Evolutionary conservation across 2,113 vertebrate genomes (phyloP), one percentile per base, ranked within the genome.

Genomic region (Xenopus laevis): DNA sequence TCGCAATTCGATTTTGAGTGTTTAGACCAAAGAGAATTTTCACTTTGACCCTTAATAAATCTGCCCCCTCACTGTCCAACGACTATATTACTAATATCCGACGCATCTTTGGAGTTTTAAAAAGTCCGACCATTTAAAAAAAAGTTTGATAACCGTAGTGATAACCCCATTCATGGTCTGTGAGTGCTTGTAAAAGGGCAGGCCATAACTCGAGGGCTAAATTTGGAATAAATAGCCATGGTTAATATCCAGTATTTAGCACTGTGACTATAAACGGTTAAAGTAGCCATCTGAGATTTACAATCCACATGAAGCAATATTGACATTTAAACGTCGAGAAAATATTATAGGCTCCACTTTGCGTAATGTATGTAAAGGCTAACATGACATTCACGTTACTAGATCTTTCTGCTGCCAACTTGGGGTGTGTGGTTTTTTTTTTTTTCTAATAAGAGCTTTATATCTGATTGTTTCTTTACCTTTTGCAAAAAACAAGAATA

Each of bases 401-500:
- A 80, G 78, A 86, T 86, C 86, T 88, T 92, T 92, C 87, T 92
- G 90, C 87, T 92, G 87, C 86, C 88, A 88, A 89, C 90, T 90
- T 91, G 88, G 89, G 90, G 93, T 92, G 92, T 88, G 78, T 86
- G 82, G 87, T 87, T 89, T 86, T 75, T 87, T 81, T 12, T 13
- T 27, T 4, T 47, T 50, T 4, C 1, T 84, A 82, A 86, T 89
- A 81, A 83, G 91, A 92, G 91, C 90, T 94, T 94, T 94, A 91
- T 87, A 89, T 81, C 83, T 84, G 83, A 84, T 79, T 84, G 87
- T 93, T 91, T 92, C 89, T 87, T 87, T 93, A 87, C 82, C 87
- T 91, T 91, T 89, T 89, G 11, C 92, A 87, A 89, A 87, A 89
- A 89, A 88, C n/a, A n/a, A n/a, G n/a, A n/a, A n/a, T n/a, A n/a